These are phyloP conservation scores for Symphodus melops DNA, from an alignment of 2,113 vertebrate species.

Conservation along the genomic window DNA sequence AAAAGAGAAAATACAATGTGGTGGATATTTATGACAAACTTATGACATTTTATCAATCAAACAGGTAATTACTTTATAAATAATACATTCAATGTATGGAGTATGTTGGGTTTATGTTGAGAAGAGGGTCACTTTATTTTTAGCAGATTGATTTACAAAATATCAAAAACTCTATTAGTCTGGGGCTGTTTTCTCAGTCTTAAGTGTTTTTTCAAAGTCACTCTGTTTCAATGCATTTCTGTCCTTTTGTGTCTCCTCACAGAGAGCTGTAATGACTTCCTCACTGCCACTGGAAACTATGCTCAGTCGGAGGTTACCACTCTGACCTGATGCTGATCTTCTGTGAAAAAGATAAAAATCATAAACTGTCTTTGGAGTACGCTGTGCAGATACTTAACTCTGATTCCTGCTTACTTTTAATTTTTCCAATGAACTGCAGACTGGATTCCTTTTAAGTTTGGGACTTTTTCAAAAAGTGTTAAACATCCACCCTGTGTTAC, in stretches of 20 bases:
- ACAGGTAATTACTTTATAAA: no score
- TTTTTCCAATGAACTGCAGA: conserved; percentile 27
- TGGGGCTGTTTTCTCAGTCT: neutral
- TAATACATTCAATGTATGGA: no score
- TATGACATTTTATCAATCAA: no score
- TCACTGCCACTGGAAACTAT: conserved; percentile 72
- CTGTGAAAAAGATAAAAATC: conserved; percentile 26
- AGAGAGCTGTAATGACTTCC: conserved; percentile 82
- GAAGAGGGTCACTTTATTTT: no score
- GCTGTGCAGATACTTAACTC: conserved; percentile 1
- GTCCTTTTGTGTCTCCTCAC: conserved; percentile 52
- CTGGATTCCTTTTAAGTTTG: neutral
- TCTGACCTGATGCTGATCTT: conserved; percentile 73
- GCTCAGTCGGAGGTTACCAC: conserved; percentile 80
- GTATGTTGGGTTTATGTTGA: no score
- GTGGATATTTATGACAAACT: no score
- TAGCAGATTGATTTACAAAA: no score
- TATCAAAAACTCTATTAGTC: no score
- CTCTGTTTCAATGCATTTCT: conserved; percentile 18
- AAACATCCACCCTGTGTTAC: conserved; percentile 32
- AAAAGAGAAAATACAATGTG: no score
- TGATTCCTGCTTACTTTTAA: neutral
- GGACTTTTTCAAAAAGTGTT: neutral
- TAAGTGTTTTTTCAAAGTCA: neutral
- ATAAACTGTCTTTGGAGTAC: neutral